phyloP scores from a whole-genome alignment of 2,797 vertebrate species.

The Pangasius krempfi region DNA sequence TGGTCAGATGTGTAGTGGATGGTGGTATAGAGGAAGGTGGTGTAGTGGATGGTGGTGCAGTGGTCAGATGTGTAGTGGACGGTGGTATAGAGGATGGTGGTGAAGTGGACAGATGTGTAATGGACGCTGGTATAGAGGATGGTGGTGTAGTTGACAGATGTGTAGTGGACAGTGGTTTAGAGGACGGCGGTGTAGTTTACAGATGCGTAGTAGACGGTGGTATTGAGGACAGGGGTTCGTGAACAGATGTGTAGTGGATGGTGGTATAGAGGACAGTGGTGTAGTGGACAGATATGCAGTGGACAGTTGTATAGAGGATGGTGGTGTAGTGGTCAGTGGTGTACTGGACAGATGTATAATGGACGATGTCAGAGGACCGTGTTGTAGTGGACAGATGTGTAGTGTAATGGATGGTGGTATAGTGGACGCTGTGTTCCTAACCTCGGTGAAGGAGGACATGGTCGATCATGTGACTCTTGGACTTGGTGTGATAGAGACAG shows the following conservation, averaged over 20 bases:
- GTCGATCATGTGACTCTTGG: constrained; percentile 98
- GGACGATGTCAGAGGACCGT: not conserved
- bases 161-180: not conserved
- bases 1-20: not conserved
- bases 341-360: not conserved
- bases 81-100: not conserved
- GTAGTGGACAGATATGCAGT: not conserved
- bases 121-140: not conserved
- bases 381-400: not conserved
- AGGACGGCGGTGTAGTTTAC: not conserved
- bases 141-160: not conserved
- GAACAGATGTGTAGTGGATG: not conserved
- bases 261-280: not conserved
- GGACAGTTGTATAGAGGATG: not conserved
- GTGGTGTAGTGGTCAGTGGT: not conserved
- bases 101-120: not conserved
- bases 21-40: not conserved
- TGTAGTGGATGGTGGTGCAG: not conserved
- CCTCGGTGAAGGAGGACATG: constrained; percentile 98
- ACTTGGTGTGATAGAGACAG: constrained; percentile 98
- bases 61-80: not conserved
- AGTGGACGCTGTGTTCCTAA: constrained; percentile 66
- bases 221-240: too few species aligned
- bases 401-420: not conserved
- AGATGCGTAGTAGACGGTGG: not conserved